Evolutionary conservation across 2,113 vertebrate species (phyloP).

Genomic region (Lutjanus erythropterus): DNA sequence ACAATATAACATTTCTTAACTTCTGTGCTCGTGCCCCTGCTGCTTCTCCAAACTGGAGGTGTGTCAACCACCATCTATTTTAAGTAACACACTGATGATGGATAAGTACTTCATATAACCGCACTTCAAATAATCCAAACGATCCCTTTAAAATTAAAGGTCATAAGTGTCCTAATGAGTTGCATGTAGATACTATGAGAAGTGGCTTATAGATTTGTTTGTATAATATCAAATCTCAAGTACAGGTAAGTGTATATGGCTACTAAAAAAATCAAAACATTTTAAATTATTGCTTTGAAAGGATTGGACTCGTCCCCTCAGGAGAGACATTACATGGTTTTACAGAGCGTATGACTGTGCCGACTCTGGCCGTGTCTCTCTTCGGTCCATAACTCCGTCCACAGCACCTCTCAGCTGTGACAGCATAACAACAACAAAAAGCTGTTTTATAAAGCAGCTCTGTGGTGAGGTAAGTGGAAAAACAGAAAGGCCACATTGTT

Average conservation of each 20-base stretch:
- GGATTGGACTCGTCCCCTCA: conserved; percentile 3
- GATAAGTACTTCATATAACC: too few species aligned
- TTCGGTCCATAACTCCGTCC: conserved; percentile 42
- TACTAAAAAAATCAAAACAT: not conserved
- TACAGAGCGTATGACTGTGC: conserved; percentile 42
- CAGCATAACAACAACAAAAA: conserved; percentile 73
- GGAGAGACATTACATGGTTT: conserved; percentile 34
- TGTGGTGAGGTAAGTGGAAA: conserved; percentile 80
- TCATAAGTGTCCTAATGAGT: not conserved
- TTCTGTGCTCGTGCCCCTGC: too few species aligned
- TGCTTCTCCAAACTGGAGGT: too few species aligned
- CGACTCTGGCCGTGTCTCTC: conserved; percentile 43
- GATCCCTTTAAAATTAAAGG: too few species aligned
- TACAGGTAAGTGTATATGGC: not conserved
- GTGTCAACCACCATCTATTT: too few species aligned
- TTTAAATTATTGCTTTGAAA: conserved; percentile 10
- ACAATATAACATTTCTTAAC: too few species aligned
- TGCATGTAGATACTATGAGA: not conserved
- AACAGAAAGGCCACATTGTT: conserved; percentile 71
- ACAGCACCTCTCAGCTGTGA: conserved; percentile 58
- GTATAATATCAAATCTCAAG: not conserved
- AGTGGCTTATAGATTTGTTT: not conserved
- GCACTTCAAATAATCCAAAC: too few species aligned
- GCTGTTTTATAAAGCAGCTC: conserved; percentile 65
- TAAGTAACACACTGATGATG: too few species aligned